Percentiles rank a stretch among this genome's conserved stretches.
Evolutionary conservation across 2,113 vertebrate species (phyloP).

Genomic region (Nannobrachium achirus): DNA sequence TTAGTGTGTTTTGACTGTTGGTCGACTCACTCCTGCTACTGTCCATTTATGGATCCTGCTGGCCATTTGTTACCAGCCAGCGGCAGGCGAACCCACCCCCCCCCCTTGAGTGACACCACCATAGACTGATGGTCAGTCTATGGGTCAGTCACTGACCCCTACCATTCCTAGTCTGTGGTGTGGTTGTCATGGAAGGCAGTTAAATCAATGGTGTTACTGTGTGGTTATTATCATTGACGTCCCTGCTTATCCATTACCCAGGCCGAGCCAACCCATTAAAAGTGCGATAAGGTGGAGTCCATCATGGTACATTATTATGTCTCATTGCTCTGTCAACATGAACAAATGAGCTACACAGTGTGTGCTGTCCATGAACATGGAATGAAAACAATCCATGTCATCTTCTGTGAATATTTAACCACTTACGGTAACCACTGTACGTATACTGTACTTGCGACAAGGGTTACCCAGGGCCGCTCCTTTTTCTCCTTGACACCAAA

Average conservation of each 20-base stretch:
- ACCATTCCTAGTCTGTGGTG: conserved; percentile 43
- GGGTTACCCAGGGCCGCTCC: too few species aligned
- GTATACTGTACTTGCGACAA: too few species aligned
- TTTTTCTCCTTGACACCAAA: too few species aligned
- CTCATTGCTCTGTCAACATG: conserved; percentile 26
- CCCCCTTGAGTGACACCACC: conserved; percentile 37
- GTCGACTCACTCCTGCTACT: conserved; percentile 46
- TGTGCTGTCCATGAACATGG: conserved; percentile 22
- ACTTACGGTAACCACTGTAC: too few species aligned
- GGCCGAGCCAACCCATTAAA: background rate
- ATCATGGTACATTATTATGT: conserved; percentile 15
- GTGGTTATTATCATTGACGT: conserved; percentile 28
- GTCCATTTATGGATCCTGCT: conserved; percentile 42
- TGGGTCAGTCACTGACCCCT: conserved; percentile 9
- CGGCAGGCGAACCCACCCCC: conserved; percentile 45
- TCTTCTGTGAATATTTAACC: too few species aligned
- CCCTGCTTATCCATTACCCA: conserved; percentile 27
- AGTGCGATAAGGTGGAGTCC: conserved; percentile 1
- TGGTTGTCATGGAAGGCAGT: conserved; percentile 38
- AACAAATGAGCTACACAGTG: conserved; percentile 32
- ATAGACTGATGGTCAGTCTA: conserved; percentile 13
- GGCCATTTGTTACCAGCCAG: conserved; percentile 29
- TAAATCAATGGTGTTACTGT: conserved; percentile 60
- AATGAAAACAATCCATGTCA: conserved; percentile 6
- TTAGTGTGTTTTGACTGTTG: conserved; percentile 57